Evolutionary conservation across 2,797 vertebrate species (phyloP), one percentile per base, ranked within the genome.

Genomic region (Crax fasciolata): DNA sequence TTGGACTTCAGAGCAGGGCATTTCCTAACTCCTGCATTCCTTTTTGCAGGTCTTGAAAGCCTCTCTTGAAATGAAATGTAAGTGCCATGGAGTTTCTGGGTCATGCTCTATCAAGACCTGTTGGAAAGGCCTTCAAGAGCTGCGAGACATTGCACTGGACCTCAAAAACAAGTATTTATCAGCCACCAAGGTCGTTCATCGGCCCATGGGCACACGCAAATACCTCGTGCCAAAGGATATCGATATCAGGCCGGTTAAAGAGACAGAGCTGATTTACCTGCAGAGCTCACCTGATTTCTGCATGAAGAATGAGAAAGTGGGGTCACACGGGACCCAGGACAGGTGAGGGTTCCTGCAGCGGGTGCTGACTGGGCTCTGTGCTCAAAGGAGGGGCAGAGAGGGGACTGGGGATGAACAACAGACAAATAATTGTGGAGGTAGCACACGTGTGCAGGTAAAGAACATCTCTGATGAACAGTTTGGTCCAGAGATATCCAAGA

Each of bases 41-140:
- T 78, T 91, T 90, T 90, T 61, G 32, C 96, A 99, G 99, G 99
- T 97, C 70, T 97, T 99, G 93, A 98, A 98, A 80, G 98, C 98
- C 10, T 99, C 99, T 18, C 93, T 99, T 96, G 99, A 99, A 95
- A 98, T 99, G 98, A 99, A 99, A 97, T 99, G 99, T 97, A 99
- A 99, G 86, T 99, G 99, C 95, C 99, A 99, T 2, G 99, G 99
- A 6, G 99, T 99, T 12, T 99, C 99, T 5, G 99, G 99, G 78
- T 99, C 99, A 94, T 99, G 99, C 97, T 99, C 99, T 54, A 99
- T 99, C 96, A 98, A 99, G 96, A 99, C 99, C 80, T 99, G 99
- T 98, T 99, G 99, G 99, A 99, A 98, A 97, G 99, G 99, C 79
- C 98, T 99, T 68, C 99, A 99, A 92, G 99, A 99, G 91, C 98